A percentile compares a stretch with the other conserved stretches of the same genome.
Evolutionary conservation across 2,888 invertebrate genomes (phyloP).

Genomic region (Ecliptopera silaceata): DNA sequence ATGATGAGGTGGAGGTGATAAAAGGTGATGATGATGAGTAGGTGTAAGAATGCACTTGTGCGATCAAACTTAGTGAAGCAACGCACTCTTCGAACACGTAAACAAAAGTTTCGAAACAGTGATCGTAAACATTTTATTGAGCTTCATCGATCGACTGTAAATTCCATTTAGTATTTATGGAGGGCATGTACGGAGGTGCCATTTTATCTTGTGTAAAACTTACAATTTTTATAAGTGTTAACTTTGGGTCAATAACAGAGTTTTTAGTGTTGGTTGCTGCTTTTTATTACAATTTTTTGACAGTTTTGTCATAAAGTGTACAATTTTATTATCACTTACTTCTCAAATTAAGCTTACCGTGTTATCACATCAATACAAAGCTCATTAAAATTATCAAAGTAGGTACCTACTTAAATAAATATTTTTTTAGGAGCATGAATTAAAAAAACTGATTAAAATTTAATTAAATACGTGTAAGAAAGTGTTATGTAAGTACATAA

Average conservation of each 20-base stretch:
- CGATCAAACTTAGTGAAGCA: slow-evolving; percentile 36
- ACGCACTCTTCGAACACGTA: slow-evolving; percentile 37
- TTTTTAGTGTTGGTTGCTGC: slow-evolving; percentile 1
- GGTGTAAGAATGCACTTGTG: slow-evolving; percentile 24
- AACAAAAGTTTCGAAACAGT: slow-evolving; percentile 54
- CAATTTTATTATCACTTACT: no score
- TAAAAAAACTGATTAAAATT: background rate
- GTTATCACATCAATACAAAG: no score
- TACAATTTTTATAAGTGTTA: slow-evolving; percentile 17
- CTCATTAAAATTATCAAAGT: no score
- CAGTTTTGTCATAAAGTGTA: slow-evolving; percentile 8
- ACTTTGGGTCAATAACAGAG: slow-evolving; percentile 4
- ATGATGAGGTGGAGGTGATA: no score
- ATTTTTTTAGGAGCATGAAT: background rate
- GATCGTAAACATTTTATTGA: slow-evolving; percentile 66
- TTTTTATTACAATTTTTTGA: slow-evolving; percentile 1
- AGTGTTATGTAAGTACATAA: slow-evolving; percentile 3
- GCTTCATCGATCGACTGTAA: slow-evolving; percentile 53
- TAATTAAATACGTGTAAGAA: slow-evolving; percentile 6
- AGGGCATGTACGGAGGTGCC: slow-evolving; percentile 44
- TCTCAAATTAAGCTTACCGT: background rate
- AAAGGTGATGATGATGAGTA: background rate
- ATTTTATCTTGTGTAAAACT: slow-evolving; percentile 35
- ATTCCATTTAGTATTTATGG: slow-evolving; percentile 53
- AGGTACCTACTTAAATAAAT: no score